phyloP scores from a whole-genome alignment of 2,888 invertebrate genomes.

The Netelia virgata region DNA sequence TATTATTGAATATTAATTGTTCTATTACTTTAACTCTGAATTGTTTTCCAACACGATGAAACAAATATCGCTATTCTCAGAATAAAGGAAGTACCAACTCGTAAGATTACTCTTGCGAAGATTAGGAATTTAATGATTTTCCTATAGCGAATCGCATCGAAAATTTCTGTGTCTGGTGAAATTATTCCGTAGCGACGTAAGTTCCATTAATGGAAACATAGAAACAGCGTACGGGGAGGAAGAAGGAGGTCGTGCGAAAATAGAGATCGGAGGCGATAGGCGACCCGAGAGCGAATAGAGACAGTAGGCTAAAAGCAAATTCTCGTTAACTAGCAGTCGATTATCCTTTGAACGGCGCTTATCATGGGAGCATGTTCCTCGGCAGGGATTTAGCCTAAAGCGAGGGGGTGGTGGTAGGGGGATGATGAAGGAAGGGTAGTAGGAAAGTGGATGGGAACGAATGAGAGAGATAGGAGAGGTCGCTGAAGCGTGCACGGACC shows the following conservation, averaged over 20 bases:
- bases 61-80: no score
- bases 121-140: no score
- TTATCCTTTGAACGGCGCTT: conserved; percentile 67
- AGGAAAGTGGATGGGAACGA: conserved; percentile 5
- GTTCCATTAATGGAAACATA: no score
- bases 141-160: no score
- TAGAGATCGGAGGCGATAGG: neutral
- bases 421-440: conserved; percentile 28
- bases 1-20: no score
- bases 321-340: conserved; percentile 67
- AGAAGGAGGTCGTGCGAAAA: neutral
- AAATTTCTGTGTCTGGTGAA: no score
- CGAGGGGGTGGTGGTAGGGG: conserved; percentile 42
- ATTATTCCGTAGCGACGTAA: no score
- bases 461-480: conserved; percentile 31
- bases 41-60: no score
- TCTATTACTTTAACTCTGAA: no score
- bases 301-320: conserved; percentile 64
- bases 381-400: conserved; percentile 52
- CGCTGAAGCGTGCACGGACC: conserved; percentile 53
- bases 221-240: neutral
- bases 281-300: conserved; percentile 31
- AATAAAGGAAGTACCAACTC: no score
- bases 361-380: conserved; percentile 53
- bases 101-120: no score